Conservation (phyloP, 2,113 vertebrate genomes). For the Plectropomus leopardus region DNA sequence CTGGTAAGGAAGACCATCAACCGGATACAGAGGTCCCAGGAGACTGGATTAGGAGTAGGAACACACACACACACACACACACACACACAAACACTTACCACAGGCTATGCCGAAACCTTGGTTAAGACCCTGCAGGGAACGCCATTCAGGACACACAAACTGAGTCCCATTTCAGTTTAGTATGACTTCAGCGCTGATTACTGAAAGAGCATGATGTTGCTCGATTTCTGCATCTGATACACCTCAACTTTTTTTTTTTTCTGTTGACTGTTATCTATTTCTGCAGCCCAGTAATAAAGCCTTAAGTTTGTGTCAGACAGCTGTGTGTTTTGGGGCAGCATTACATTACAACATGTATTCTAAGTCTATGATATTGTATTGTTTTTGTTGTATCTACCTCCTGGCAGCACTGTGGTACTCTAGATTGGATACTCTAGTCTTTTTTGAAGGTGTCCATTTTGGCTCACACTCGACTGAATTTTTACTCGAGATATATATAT, state of each 20-base stretch:
- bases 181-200: slow-evolving; percentile 44
- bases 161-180: slow-evolving; percentile 26
- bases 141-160: slow-evolving; percentile 38
- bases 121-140: slow-evolving; percentile 57
- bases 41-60: slow-evolving; percentile 58
- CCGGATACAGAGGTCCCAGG: slow-evolving; percentile 57
- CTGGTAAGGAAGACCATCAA: slow-evolving; percentile 63
- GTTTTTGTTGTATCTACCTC: not conserved
- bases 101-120: slow-evolving; percentile 45
- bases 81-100: slow-evolving; percentile 19
- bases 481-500: no score
- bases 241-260: not conserved
- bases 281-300: not conserved
- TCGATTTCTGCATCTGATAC: not conserved
- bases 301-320: not conserved
- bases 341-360: not conserved
- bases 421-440: no score
- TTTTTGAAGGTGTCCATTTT: no score
- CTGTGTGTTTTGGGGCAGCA: not conserved
- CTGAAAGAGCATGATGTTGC: slow-evolving; percentile 20
- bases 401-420: no score
- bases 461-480: no score
- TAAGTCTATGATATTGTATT: not conserved
- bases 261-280: no score
- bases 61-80: slow-evolving; percentile 28